Conservation (phyloP, 2,888 invertebrate species). For the Mayetiola destructor region DNA sequence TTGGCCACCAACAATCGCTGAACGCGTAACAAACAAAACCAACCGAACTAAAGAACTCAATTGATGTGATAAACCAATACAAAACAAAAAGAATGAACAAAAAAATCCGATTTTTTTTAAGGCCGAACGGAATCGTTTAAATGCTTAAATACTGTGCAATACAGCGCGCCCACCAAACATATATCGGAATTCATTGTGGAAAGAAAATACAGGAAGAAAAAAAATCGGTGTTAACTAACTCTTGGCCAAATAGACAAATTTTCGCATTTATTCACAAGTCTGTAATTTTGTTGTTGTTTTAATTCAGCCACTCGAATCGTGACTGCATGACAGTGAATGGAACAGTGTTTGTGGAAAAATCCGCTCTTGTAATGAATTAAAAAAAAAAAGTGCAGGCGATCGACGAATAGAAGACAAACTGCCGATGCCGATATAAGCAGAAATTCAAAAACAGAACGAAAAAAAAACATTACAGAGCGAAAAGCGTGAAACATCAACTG, state of each 20-base stretch:
- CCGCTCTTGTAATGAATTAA: neutral
- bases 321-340: constrained; percentile 3
- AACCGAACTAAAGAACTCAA: constrained; percentile 6
- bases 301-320: neutral
- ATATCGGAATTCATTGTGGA: neutral
- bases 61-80: constrained; percentile 5
- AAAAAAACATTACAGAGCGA: neutral
- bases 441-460: neutral
- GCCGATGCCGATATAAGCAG: too few relatives aligned
- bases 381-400: neutral
- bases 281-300: neutral
- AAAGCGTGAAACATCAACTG: neutral
- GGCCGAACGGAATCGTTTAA: neutral
- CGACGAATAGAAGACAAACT: too few relatives aligned
- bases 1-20: neutral
- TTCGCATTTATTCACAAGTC: too few relatives aligned
- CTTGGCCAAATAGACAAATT: neutral
- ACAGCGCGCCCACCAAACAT: neutral
- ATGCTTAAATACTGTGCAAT: constrained; percentile 2
- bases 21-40: constrained; percentile 6
- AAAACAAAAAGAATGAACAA: neutral
- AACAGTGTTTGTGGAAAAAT: neutral
- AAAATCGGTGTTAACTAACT: constrained; percentile 12
- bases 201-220: neutral
- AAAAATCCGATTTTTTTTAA: neutral